Percentiles rank a stretch among this genome's conserved stretches.
phyloP scores from a whole-genome alignment of 2,797 vertebrate species.

The Spinus olivaceus region DNA sequence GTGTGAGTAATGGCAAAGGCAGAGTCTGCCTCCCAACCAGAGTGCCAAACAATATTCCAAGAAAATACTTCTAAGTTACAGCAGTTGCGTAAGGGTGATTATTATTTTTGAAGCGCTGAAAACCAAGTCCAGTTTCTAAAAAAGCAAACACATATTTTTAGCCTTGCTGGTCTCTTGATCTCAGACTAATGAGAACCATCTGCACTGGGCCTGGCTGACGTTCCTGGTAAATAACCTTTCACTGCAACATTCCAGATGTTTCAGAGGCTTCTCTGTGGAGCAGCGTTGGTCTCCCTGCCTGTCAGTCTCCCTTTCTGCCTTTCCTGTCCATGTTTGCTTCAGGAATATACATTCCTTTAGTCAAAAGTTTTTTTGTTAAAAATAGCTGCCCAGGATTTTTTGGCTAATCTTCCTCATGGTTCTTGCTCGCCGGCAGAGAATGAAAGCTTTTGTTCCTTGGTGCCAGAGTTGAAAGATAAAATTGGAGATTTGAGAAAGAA shows the following conservation, averaged over 20 bases:
- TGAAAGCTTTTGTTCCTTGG: neutral
- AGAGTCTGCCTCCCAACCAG: neutral
- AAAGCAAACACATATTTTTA: slow-evolving; percentile 71
- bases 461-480: neutral
- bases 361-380: neutral
- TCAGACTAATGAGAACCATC: slow-evolving; percentile 62
- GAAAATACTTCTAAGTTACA: slow-evolving; percentile 47
- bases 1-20: slow-evolving; percentile 25
- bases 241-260: slow-evolving; percentile 61
- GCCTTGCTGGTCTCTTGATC: slow-evolving; percentile 64
- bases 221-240: slow-evolving; percentile 56
- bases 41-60: slow-evolving; percentile 49
- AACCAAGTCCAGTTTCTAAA: slow-evolving; percentile 46
- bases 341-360: neutral
- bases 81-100: slow-evolving; percentile 37
- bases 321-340: slow-evolving; percentile 33
- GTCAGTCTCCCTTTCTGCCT: slow-evolving; percentile 31
- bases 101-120: slow-evolving; percentile 58
- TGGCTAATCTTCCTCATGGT: neutral
- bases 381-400: neutral
- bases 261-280: slow-evolving; percentile 12
- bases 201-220: slow-evolving; percentile 23
- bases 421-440: neutral
- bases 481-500: neutral
- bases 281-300: neutral